Percentiles rank a stretch among this genome's conserved stretches.
Evolutionary conservation across 1,140 invertebrate genomes (phyloP).

Genomic region (Micrasema minimum): DNA sequence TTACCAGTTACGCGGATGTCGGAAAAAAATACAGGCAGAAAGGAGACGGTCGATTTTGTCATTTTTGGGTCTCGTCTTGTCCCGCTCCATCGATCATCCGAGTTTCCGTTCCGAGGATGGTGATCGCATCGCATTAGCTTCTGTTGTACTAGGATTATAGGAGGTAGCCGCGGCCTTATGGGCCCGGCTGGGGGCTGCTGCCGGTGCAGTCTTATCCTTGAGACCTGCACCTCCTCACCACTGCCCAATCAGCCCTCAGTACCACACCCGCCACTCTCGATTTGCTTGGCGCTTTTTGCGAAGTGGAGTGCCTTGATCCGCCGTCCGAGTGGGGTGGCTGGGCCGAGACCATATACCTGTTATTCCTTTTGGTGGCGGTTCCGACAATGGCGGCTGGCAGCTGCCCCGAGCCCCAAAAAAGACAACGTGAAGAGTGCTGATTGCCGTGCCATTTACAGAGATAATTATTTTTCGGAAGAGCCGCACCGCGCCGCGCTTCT

Average conservation of each 20-base stretch:
- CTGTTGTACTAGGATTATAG: conserved; percentile 34
- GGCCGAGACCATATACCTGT: conserved; percentile 20
- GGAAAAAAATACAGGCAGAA: conserved; percentile 4
- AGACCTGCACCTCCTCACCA: not conserved
- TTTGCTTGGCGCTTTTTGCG: not conserved
- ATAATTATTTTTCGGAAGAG: conserved; percentile 48
- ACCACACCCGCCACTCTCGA: not conserved
- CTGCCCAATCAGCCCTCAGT: not conserved
- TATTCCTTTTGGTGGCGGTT: conserved; percentile 35
- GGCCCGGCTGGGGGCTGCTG: not conserved
- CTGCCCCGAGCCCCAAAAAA: conserved; percentile 44
- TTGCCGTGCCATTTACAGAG: conserved; percentile 49
- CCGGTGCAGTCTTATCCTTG: not conserved
- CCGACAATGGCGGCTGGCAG: conserved; percentile 46
- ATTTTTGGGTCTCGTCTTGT: conserved; percentile 29
- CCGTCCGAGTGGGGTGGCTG: not conserved
- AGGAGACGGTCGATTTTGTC: conserved; percentile 18
- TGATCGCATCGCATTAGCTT: conserved; percentile 34
- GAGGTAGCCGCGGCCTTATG: conserved; percentile 13
- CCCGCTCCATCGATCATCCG: conserved; percentile 33
- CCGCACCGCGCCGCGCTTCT: conserved; percentile 31
- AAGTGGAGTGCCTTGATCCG: not conserved
- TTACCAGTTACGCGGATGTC: conserved; percentile 31
- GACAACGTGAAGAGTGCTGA: conserved; percentile 40
- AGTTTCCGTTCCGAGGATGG: conserved; percentile 26